Conservation (phyloP, 2,113 vertebrate species). For the Enhydra lutris region DNA sequence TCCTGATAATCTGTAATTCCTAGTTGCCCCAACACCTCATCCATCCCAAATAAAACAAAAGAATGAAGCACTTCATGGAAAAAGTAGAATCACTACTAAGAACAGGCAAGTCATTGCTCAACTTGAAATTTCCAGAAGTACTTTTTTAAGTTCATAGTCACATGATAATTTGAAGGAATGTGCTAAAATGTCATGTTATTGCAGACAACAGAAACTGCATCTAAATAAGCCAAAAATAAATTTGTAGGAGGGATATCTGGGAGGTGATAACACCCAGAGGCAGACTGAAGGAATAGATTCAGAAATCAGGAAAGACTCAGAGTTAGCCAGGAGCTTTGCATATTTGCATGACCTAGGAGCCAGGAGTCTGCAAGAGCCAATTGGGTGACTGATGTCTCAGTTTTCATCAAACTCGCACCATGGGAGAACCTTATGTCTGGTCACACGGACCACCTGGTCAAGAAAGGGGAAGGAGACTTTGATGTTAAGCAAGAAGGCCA, state of each 20-base stretch:
- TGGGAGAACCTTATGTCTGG: not conserved
- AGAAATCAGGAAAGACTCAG: not conserved
- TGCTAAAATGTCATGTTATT: not conserved
- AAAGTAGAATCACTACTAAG: not conserved
- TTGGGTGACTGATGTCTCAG: not conserved
- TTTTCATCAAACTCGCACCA: not conserved
- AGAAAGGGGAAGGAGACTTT: not conserved
- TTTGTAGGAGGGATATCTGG: not conserved
- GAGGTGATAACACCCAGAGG: not conserved
- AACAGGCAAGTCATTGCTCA: not conserved
- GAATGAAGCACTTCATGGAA: not conserved
- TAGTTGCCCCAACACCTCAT: not conserved
- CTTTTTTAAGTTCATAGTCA: not conserved
- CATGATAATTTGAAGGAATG: not conserved
- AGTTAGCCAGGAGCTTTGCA: not conserved
- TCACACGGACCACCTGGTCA: not conserved
- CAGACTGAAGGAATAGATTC: not conserved
- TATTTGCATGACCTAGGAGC: not conserved
- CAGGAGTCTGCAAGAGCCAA: not conserved
- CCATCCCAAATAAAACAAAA: not conserved
- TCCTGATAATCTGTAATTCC: not conserved
- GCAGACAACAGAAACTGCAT: not conserved
- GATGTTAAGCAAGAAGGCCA: not conserved
- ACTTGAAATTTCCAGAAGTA: not conserved
- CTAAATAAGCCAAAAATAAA: not conserved